A percentile compares a stretch with the other conserved stretches of the same genome.
Evolutionary conservation across 2,888 invertebrate species (phyloP).

Genomic region (Troides oblongomaculatus): DNA sequence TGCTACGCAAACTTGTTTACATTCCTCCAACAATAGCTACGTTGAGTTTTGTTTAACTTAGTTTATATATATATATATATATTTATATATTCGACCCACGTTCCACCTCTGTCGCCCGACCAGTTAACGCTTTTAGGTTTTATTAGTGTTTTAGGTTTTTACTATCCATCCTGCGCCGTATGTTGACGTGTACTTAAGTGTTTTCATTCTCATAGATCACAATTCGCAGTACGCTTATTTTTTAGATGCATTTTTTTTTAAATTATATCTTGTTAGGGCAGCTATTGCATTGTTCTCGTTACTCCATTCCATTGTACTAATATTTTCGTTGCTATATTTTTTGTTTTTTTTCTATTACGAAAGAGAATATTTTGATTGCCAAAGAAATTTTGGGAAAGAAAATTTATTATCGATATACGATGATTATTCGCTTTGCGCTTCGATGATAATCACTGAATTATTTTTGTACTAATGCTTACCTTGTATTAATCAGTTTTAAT

Average conservation of each 20-base stretch:
- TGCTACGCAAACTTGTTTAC: conserved; percentile 74
- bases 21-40: conserved; percentile 75
- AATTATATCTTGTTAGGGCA: conserved; percentile 65
- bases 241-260: conserved; percentile 68
- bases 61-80: conserved; percentile 52
- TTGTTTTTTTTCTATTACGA: conserved; percentile 42
- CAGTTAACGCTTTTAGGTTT: conserved; percentile 65
- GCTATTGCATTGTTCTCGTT: conserved; percentile 68
- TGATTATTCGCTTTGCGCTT: conserved; percentile 49
- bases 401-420: conserved; percentile 48
- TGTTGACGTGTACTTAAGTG: conserved; percentile 74
- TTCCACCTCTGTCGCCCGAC: conserved; percentile 60
- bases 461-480: conserved; percentile 57
- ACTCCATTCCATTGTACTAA: conserved; percentile 64
- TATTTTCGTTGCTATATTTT: conserved; percentile 47
- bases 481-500: conserved; percentile 55
- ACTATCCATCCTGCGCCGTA: conserved; percentile 60
- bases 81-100: conserved; percentile 45
- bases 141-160: conserved; percentile 63
- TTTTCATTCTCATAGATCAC: conserved; percentile 48
- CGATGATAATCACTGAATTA: conserved; percentile 42
- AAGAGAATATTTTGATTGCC: conserved; percentile 63
- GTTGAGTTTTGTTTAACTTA: conserved; percentile 76
- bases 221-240: conserved; percentile 66
- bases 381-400: conserved; percentile 64